Percentiles rank a stretch among this genome's conserved stretches.
Evolutionary conservation across 2,113 vertebrate species (phyloP).

Genomic region (Phyllopteryx taeniolatus): DNA sequence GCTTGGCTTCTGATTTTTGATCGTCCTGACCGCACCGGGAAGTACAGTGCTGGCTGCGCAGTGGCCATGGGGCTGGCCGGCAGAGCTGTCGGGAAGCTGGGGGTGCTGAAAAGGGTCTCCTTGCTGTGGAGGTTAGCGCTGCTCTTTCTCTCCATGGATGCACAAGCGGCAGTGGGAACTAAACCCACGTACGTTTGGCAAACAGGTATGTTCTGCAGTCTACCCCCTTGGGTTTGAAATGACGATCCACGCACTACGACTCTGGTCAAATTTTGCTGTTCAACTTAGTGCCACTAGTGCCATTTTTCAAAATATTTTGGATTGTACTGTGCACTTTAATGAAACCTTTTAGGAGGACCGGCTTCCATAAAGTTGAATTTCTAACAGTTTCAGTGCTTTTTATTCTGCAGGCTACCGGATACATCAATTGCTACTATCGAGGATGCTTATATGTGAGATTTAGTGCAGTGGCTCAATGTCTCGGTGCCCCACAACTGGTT

Average conservation of each 20-base stretch:
- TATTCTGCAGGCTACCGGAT: neutral
- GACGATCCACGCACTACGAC: neutral
- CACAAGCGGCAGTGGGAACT: slow-evolving; percentile 62
- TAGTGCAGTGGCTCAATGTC: slow-evolving; percentile 39
- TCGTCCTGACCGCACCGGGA: slow-evolving; percentile 48
- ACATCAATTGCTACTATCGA: slow-evolving; percentile 28
- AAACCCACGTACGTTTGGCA: slow-evolving; percentile 75
- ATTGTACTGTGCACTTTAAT: neutral
- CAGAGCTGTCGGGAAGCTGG: slow-evolving; percentile 35
- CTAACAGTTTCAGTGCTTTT: neutral
- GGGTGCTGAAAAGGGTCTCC: slow-evolving; percentile 32
- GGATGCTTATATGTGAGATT: slow-evolving; percentile 29
- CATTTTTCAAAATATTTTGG: neutral
- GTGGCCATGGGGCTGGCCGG: slow-evolving; percentile 65
- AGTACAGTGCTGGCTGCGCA: slow-evolving; percentile 34
- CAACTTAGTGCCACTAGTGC: neutral
- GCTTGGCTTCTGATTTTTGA: slow-evolving; percentile 28
- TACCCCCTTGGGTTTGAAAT: neutral
- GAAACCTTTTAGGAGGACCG: neutral
- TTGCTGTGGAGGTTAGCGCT: slow-evolving; percentile 55
- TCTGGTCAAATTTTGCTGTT: slow-evolving; percentile 27
- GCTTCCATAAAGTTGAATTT: neutral
- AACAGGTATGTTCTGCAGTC: slow-evolving; percentile 63
- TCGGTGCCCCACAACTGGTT: slow-evolving; percentile 12
- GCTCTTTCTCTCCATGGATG: slow-evolving; percentile 46